Base-by-base conservation (phyloP, 2,888 invertebrate species). In the Drosophila melanocephala region DNA sequence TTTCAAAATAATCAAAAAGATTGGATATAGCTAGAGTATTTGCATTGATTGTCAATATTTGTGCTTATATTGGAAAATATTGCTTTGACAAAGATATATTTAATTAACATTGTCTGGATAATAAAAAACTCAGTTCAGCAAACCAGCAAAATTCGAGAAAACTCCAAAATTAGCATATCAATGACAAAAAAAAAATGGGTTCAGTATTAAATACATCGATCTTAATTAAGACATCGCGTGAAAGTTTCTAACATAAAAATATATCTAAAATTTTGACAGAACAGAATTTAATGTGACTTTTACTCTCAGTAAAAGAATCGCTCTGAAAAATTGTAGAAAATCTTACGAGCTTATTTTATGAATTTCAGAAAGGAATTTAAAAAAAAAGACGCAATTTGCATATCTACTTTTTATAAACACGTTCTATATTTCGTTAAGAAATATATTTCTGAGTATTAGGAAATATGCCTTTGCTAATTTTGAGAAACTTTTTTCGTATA, bases 11-110 rank as follows among this genome's bases (percentile, higher is more conserved):
- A 22, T 22, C 0, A 22, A 42, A 7, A 26, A 26, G 16, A 47
- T 47, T 42, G n/a, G 10, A 2, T 1, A 14, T 12, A n/a, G 10
- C 10, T 42, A 7, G 16, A 16, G 1, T 47, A 47, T 47, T 47
- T 26, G 47, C 14, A 47, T 47, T 4, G 14, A 7, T 47, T 14
- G 22, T 14, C 2, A 22, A 14, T 14, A 22, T 14, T 47, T 22
- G 14, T 14, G 14, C 22, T 14, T 0, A 22, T 22, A 22, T 44
- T 22, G 14, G 1, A 12, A 5, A 42, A 22, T 12, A 42, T 12
- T 10, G 10, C 0, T 10, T n/a, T 10, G n/a, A n/a, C 1, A 14
- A 22, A 44, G 0, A 14, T 7, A 9, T 14, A 4, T 44, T 44
- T 2, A 7, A 22, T 14, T 7, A n/a, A 10, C 2, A 2, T n/a